A percentile compares a stretch with the other conserved stretches of the same genome.
Conservation (phyloP, 2,113 vertebrate genomes). For the Tretioscincus oriximinensis region DNA sequence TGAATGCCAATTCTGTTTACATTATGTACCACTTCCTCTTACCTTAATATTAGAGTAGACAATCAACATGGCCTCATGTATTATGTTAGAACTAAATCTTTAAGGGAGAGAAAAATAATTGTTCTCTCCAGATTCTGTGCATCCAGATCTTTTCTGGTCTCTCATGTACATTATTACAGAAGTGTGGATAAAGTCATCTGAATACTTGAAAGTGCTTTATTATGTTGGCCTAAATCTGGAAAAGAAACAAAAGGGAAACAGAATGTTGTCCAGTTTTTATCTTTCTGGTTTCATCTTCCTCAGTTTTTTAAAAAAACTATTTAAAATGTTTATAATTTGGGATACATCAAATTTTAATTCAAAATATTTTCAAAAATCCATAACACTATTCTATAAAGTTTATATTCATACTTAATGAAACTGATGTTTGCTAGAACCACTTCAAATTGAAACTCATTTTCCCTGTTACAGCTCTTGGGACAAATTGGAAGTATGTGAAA, state of each 20-base stretch:
- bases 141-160: not conserved
- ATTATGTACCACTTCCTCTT: not conserved
- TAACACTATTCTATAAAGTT: too few species aligned
- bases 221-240: not conserved
- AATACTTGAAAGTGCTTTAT: not conserved
- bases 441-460: too few species aligned
- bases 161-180: too few species aligned
- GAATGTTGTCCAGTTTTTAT: too few species aligned
- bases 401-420: too few species aligned
- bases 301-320: too few species aligned
- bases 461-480: too few species aligned
- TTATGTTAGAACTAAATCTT: not conserved
- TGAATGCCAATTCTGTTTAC: conserved; percentile 24
- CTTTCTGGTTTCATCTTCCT: not conserved
- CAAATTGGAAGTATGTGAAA: too few species aligned
- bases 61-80: not conserved
- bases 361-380: too few species aligned
- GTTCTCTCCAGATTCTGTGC: not conserved
- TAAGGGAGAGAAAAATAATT: not conserved
- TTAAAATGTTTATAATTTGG: not conserved
- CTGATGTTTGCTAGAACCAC: too few species aligned
- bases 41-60: not conserved
- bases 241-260: not conserved
- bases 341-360: not conserved
- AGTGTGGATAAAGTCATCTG: not conserved